Conservation (phyloP, 2,797 vertebrate species). For the Lacerta viridis region DNA sequence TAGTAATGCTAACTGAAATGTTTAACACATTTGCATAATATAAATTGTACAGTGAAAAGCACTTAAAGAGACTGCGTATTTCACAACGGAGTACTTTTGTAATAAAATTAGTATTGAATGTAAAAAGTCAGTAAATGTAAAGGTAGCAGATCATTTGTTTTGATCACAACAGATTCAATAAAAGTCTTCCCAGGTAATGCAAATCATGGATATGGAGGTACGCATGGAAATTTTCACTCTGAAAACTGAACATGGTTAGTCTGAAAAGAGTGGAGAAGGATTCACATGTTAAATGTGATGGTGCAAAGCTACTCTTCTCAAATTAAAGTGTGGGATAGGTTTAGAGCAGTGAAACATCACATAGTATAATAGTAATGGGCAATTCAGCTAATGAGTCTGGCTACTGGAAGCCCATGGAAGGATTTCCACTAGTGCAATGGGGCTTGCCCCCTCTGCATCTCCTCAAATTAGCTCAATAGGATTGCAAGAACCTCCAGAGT, state of each 20-base stretch:
- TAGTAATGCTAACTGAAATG: constrained; percentile 8
- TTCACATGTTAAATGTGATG: constrained; percentile 32
- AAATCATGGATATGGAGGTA: constrained; percentile 48
- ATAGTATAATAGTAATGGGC: not conserved
- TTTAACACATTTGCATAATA: constrained; percentile 26
- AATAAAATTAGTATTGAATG: constrained; percentile 38
- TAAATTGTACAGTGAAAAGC: constrained; percentile 43
- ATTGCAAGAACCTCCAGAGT: no score
- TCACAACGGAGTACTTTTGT: constrained; percentile 30
- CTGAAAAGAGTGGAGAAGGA: constrained; percentile 54
- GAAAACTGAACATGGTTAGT: constrained; percentile 17
- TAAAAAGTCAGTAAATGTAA: not conserved
- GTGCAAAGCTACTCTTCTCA: constrained; percentile 44
- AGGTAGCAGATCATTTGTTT: constrained; percentile 19
- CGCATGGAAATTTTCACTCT: constrained; percentile 45
- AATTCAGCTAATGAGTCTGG: no score
- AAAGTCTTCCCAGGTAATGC: constrained; percentile 19
- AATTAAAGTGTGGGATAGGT: not conserved
- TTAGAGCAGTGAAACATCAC: not conserved
- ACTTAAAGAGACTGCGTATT: constrained; percentile 16
- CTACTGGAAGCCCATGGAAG: no score
- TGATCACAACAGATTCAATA: constrained; percentile 35
- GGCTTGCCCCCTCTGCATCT: no score
- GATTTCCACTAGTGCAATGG: no score
- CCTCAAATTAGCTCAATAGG: no score